phyloP scores from a whole-genome alignment of 2,797 vertebrate species.

The Dicrostonyx torquatus region DNA sequence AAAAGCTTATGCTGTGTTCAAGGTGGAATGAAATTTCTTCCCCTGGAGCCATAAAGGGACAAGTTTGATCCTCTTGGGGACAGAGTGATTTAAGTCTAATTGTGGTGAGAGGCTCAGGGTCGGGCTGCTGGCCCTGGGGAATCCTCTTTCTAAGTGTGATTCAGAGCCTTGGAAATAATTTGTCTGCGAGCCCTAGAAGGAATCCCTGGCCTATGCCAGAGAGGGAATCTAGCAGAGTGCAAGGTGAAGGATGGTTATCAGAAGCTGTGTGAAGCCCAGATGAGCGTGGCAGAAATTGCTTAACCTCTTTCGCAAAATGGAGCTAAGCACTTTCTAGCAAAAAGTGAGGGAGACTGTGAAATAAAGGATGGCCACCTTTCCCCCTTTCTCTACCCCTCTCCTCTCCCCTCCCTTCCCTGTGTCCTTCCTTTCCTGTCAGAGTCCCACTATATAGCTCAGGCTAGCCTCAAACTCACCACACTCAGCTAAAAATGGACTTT shows the following conservation, averaged over 20 bases:
- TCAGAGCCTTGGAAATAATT: neutral
- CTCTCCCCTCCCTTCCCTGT: neutral
- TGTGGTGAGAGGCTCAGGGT: neutral
- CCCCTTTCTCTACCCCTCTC: too few relatives aligned
- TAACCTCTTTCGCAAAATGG: neutral
- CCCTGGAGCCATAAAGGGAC: neutral
- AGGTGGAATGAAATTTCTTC: neutral
- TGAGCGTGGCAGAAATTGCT: neutral
- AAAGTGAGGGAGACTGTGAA: neutral
- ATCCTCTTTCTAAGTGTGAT: neutral
- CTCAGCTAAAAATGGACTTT: neutral
- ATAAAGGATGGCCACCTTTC: rapidly evolving
- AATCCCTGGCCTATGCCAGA: neutral
- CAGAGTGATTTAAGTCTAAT: neutral
- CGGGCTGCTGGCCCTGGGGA: neutral
- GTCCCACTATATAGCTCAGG: neutral
- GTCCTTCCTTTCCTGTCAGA: neutral
- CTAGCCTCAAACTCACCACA: neutral
- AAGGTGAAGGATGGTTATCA: neutral
- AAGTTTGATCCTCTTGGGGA: neutral
- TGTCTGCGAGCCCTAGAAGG: neutral
- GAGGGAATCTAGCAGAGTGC: neutral
- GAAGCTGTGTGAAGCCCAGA: neutral
- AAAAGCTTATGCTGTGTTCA: neutral
- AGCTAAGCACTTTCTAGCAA: neutral